Conservation (phyloP, 2,888 invertebrate species). For the Drosophila longiperda region DNA sequence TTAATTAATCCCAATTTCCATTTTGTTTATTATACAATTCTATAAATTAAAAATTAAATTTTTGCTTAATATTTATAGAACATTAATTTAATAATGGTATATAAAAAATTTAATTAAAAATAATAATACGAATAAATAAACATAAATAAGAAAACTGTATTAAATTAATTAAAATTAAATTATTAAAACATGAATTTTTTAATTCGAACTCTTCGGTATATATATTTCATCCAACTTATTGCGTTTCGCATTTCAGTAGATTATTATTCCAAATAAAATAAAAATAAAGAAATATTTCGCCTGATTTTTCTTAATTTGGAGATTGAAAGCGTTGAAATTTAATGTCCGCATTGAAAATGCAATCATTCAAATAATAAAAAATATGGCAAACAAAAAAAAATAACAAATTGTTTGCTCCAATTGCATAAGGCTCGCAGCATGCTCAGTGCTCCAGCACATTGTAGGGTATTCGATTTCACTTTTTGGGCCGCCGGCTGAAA, state of each 20-base stretch:
- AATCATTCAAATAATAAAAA: neutral
- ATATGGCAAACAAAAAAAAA: neutral
- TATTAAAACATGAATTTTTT: neutral
- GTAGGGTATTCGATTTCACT: constrained; percentile 46
- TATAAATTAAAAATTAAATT: neutral
- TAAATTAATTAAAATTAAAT: neutral
- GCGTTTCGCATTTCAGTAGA: neutral
- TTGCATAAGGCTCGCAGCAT: constrained; percentile 5
- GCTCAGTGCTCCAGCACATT: neutral
- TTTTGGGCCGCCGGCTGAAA: constrained; percentile 61
- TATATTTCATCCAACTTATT: too few relatives aligned
- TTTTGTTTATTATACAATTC: neutral
- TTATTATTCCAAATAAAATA: neutral
- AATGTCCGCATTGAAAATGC: constrained; percentile 1
- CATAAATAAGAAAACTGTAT: neutral
- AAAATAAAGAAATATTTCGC: too few relatives aligned
- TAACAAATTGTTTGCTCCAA: neutral
- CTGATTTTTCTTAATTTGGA: neutral
- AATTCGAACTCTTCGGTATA: too few relatives aligned
- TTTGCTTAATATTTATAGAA: neutral
- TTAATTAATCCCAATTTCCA: neutral
- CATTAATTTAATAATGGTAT: neutral
- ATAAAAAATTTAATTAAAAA: neutral
- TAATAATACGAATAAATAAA: neutral
- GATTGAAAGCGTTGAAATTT: neutral